Evolutionary conservation across 1,140 invertebrate species (phyloP).

Genomic region (Trichomalopsis sarcophagae): DNA sequence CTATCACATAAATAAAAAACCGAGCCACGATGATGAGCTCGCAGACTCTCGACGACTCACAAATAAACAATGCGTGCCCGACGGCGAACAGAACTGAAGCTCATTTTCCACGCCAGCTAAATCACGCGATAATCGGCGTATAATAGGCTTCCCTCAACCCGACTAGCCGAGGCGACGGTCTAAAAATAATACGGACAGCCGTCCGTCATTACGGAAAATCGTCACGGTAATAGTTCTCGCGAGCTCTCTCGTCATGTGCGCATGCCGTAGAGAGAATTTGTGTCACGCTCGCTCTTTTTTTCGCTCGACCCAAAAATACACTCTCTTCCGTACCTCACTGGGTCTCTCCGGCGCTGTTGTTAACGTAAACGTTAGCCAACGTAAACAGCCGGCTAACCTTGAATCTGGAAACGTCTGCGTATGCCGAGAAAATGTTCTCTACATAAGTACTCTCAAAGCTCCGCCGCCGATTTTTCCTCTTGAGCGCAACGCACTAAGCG

Average conservation of each 20-base stretch:
- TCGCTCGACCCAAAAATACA: neutral
- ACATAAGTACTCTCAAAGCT: too few relatives aligned
- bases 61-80: too few relatives aligned
- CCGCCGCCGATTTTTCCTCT: neutral
- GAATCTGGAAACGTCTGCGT: neutral
- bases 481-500: neutral
- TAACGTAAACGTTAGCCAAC: too few relatives aligned
- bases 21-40: neutral
- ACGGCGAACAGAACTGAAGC: too few relatives aligned
- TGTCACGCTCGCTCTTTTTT: neutral
- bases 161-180: neutral
- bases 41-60: neutral
- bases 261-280: neutral
- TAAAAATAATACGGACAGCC: conserved; percentile 14
- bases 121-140: neutral
- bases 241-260: neutral
- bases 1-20: neutral
- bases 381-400: neutral
- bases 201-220: conserved; percentile 34
- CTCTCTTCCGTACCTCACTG: neutral
- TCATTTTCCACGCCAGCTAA: neutral
- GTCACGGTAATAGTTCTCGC: conserved; percentile 21
- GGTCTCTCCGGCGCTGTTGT: neutral
- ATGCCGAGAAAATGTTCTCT: too few relatives aligned
- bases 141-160: neutral